Base-by-base conservation (phyloP, 2,113 vertebrate species). In the Hyla sarda region DNA sequence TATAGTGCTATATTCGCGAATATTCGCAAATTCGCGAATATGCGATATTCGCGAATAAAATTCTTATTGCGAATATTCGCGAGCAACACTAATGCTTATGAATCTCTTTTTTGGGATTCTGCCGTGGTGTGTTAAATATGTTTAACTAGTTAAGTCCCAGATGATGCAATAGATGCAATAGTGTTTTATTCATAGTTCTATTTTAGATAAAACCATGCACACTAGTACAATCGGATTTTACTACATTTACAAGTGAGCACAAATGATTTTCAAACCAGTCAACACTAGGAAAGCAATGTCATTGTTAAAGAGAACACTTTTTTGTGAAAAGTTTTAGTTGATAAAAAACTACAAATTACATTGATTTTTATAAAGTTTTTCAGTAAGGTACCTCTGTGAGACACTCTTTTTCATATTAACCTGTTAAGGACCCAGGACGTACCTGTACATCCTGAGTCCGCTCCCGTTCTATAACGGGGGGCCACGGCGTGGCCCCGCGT, bases 91-190 rank as follows among this genome's bases (percentile, higher is more conserved):
- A n/a, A n/a, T n/a, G n/a, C n/a, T 30, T 32, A 16, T n/a, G 34
- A 41, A n/a, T 80, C 23, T 19, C 21, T 41, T 45, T 62, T 25
- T 80, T 6, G 34, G 23, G 23, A 45, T 60, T 45, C 34, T 45
- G 14, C 56, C 3, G 34, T 19, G 2, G 6, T 79, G 56, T 52
- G 73, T 50, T 5, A 62, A 60, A 80, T 62, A 14, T 28, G 3
- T 78, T 79, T 79, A 14, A 45, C 56, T 17, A 80, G 54, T 80
- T 34, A 32, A 17, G 54, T 45, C 77, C 56, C 54, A 37, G 34
- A 13, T 58, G 77, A 79, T 58, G 32, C n/a, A n/a, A n/a, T n/a
- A n/a, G n/a, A n/a, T 79, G 76, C 32, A 11, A 58, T 79, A 79
- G 9, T 58, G 19, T 58, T 58, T 28, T n/a, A n/a, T n/a, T 19